phyloP scores from a whole-genome alignment of 2,888 invertebrate species.

The Phyto melanocephala region DNA sequence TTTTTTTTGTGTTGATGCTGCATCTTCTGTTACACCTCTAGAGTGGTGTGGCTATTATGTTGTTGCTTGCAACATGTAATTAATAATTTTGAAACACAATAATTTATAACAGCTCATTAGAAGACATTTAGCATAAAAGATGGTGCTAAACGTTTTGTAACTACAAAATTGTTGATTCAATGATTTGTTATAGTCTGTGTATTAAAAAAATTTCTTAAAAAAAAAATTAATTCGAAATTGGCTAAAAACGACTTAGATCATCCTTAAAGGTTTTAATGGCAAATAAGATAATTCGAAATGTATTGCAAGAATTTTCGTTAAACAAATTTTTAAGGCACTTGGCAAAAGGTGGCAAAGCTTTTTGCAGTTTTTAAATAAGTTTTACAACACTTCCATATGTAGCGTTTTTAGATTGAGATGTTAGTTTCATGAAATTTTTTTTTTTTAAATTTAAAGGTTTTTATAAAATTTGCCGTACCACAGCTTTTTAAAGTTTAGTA shows the following conservation, averaged over 20 bases:
- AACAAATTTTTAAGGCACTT: too few species aligned
- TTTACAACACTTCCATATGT: too few species aligned
- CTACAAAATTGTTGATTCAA: constrained; percentile 26
- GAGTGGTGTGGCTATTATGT: constrained; percentile 6
- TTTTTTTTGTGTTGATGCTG: not conserved
- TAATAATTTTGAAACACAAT: constrained; percentile 58
- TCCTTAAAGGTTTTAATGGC: not conserved
- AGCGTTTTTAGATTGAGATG: too few species aligned
- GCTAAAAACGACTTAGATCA: not conserved
- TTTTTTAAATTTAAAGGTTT: too few species aligned
- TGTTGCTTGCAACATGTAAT: constrained; percentile 44
- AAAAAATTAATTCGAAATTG: too few species aligned
- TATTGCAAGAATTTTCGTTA: too few species aligned
- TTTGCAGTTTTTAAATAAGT: too few species aligned
- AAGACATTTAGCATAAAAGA: constrained; percentile 58
- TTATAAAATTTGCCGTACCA: too few species aligned
- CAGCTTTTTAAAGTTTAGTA: too few species aligned
- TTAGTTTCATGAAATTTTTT: too few species aligned
- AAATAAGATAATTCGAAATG: too few species aligned
- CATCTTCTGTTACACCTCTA: constrained; percentile 41
- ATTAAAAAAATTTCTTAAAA: not conserved
- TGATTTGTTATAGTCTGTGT: not conserved
- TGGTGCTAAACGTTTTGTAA: constrained; percentile 51
- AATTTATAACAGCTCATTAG: constrained; percentile 60
- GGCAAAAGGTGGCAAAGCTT: too few species aligned